These are phyloP conservation scores for Alentia gelatinosa DNA, from an alignment of 2,888 invertebrate species.

Conservation along the genomic window DNA sequence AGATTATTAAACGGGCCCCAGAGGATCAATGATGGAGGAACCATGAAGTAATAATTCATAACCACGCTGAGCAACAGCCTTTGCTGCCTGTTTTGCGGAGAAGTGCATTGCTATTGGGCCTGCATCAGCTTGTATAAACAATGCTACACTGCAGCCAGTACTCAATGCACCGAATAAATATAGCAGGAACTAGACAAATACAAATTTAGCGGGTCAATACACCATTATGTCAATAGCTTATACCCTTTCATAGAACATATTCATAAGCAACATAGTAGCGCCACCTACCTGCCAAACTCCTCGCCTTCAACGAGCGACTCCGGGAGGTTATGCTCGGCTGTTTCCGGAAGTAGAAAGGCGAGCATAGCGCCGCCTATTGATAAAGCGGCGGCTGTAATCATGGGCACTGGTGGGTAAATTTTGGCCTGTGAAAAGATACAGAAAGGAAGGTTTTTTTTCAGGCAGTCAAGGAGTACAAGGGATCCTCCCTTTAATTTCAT, in stretches of 20 bases:
- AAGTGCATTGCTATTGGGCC: background rate
- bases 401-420: conserved; percentile 20
- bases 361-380: conserved; percentile 1
- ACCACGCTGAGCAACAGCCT: too few species aligned
- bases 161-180: background rate
- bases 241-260: background rate
- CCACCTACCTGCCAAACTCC: conserved; percentile 40
- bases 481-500: too few species aligned
- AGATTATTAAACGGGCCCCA: too few species aligned
- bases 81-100: too few species aligned
- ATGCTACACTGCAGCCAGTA: background rate
- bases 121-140: background rate
- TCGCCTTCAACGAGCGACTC: conserved; percentile 44
- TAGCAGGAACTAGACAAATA: background rate
- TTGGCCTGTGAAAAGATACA: background rate
- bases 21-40: too few species aligned
- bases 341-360: conserved; percentile 42
- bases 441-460: too few species aligned
- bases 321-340: conserved; percentile 26
- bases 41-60: too few species aligned
- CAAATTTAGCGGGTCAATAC: background rate
- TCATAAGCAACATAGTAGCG: background rate
- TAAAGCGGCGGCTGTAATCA: conserved; percentile 14
- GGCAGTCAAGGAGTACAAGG: too few species aligned
- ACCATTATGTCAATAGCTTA: background rate